Evolutionary conservation across 2,888 invertebrate species (phyloP).

Genomic region (Lycocerus yunnanus): DNA sequence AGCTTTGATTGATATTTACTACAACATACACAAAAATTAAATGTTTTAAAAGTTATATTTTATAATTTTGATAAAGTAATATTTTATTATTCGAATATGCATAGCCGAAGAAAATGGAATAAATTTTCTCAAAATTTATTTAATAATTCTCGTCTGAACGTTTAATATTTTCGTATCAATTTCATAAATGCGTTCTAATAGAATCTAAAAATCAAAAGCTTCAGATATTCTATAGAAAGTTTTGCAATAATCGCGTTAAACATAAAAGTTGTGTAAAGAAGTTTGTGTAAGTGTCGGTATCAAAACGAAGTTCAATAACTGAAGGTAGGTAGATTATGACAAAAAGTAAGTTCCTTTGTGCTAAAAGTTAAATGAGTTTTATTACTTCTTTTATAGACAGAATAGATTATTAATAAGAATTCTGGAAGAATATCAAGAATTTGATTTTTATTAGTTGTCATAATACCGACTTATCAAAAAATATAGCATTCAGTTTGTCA

Average conservation of each 20-base stretch:
- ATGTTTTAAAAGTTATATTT: background rate
- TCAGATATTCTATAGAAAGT: background rate
- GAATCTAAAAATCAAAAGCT: slow-evolving; percentile 1
- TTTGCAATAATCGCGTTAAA: slow-evolving; percentile 4
- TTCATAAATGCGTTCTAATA: background rate
- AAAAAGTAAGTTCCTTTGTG: slow-evolving; percentile 2
- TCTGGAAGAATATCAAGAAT: background rate
- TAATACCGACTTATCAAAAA: background rate
- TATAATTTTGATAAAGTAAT: background rate
- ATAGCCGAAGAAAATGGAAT: background rate
- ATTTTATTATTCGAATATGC: background rate
- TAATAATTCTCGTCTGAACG: background rate
- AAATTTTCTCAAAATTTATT: background rate
- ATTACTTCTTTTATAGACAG: background rate
- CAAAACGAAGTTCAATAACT: slow-evolving; percentile 3
- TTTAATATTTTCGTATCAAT: background rate
- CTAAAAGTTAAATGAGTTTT: slow-evolving; percentile 3
- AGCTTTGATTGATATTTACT: background rate
- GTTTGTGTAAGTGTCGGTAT: background rate
- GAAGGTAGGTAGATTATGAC: slow-evolving; percentile 4
- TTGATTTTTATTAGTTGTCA: background rate
- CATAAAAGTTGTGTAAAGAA: slow-evolving; percentile 4
- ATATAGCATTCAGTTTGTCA: background rate
- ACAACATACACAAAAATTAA: background rate
- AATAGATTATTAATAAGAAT: slow-evolving; percentile 2